Evolutionary conservation across 2,113 vertebrate genomes (phyloP).

Genomic region (Jacana jacana): DNA sequence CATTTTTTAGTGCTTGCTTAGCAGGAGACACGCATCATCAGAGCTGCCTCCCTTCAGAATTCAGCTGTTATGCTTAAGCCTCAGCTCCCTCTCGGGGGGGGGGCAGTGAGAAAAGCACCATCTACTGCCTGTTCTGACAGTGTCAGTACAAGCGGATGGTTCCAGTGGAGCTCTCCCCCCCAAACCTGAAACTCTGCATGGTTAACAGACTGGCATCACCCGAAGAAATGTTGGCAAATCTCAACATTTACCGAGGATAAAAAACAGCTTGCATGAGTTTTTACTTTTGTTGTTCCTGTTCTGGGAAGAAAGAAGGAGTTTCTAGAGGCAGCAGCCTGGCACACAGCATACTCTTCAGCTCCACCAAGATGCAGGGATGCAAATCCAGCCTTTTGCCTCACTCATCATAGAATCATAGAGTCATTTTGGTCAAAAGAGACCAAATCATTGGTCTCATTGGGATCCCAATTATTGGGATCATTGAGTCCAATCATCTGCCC

Average conservation of each 20-base stretch:
- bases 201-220: neutral
- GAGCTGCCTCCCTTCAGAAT: neutral
- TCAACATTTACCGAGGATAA: neutral
- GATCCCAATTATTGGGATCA: too few species aligned
- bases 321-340: neutral
- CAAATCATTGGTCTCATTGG: too few species aligned
- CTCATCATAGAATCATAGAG: too few species aligned
- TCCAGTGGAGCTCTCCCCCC: fast-evolving
- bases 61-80: neutral
- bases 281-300: neutral
- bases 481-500: too few species aligned
- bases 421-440: too few species aligned
- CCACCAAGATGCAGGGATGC: neutral
- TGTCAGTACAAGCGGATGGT: neutral
- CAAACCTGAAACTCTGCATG: neutral
- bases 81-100: neutral
- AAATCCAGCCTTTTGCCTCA: neutral
- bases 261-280: neutral
- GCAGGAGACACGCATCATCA: neutral
- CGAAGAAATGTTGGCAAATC: neutral
- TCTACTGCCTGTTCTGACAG: neutral
- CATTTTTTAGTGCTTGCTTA: neutral
- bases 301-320: neutral
- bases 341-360: neutral
- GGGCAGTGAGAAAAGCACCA: neutral